phyloP scores from a whole-genome alignment of 2,113 vertebrate genomes.

The Planiliza haematocheilus region DNA sequence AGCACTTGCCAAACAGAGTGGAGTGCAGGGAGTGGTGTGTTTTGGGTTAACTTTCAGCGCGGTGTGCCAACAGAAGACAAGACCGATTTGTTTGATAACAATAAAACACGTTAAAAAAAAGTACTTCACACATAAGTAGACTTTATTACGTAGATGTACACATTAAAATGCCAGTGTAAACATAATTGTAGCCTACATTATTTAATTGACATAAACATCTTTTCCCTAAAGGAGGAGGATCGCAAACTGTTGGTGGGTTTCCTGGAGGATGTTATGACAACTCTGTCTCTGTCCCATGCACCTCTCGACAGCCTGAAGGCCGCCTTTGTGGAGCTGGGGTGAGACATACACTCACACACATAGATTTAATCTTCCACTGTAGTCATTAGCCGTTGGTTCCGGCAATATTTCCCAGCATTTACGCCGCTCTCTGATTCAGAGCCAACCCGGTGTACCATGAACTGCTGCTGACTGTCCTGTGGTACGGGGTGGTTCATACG shows the following conservation, averaged over 20 bases:
- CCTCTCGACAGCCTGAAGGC: constrained; percentile 97
- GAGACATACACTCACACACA: constrained; percentile 48
- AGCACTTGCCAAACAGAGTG: constrained; percentile 7
- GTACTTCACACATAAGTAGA: too few species aligned
- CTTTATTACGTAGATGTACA: too few species aligned
- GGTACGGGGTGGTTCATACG: constrained; percentile 99
- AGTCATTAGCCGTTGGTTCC: not conserved
- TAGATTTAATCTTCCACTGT: too few species aligned
- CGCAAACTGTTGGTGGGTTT: constrained; percentile 97
- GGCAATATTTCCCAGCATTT: not conserved
- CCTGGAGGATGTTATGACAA: constrained; percentile 98
- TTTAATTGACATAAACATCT: not conserved
- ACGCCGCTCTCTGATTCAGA: constrained; percentile 74
- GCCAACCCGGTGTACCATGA: constrained; percentile 98
- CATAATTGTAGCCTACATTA: not conserved
- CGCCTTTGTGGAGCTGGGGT: constrained; percentile 99
- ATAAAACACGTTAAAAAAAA: too few species aligned
- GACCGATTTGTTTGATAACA: too few species aligned
- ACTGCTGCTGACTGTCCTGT: constrained; percentile 93
- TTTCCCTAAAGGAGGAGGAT: constrained; percentile 91
- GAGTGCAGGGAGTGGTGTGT: constrained; percentile 15
- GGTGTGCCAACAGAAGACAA: not conserved
- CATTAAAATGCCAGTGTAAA: not conserved
- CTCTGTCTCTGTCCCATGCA: constrained; percentile 95
- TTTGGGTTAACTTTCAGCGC: constrained; percentile 20